Base-by-base conservation (phyloP, 2,888 invertebrate genomes). In the Microctonus aethiopoides region DNA sequence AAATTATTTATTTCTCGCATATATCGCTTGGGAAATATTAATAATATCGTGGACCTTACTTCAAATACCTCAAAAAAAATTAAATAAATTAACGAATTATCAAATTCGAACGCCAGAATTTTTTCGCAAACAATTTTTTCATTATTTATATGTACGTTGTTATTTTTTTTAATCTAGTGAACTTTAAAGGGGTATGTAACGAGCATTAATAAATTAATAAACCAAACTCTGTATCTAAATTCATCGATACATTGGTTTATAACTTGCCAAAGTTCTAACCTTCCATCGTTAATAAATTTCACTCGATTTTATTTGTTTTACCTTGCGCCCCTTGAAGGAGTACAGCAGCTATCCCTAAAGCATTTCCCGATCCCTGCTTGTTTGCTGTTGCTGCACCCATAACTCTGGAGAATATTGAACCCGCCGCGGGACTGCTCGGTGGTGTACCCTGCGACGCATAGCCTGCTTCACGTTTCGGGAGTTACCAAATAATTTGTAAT, bases 261-360 rank as follows among this genome's bases (percentile, higher is more conserved):
- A 60, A 65, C 41, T 68, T 32, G 52, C 34, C 68, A 62, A 68
- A 61, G 57, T 67, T 67, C 56, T 64, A 72, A 54, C 65, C 61
- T 57, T 9, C 7, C 32, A 57, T 16, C 16, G 10, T 29, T 10
- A 29, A n/a, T 34, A n/a, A 5, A 4, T 52, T 24, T 62, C 60
- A 57, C 56, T 54, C 68, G 74, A 51, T 68, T 56, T 7, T 20
- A 16, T 16, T 46, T 46, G 2, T 46, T 75, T 84, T 86, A 87
- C 87, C 87, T 88, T 87, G 87, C 70, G 86, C 86, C 74, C 87
- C 87, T 78, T 87, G 87, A 63, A 87, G 83, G 71, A 88, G 83
- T 59, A 86, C 87, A 72, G 87, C 86, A 79, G 86, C 85, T 74
- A 86, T 77, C 77, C 84, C 83, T 73, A 85, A 82, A 71, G 86